phyloP scores from a whole-genome alignment of 2,888 invertebrate genomes.

The Megastigmus dorsalis region DNA sequence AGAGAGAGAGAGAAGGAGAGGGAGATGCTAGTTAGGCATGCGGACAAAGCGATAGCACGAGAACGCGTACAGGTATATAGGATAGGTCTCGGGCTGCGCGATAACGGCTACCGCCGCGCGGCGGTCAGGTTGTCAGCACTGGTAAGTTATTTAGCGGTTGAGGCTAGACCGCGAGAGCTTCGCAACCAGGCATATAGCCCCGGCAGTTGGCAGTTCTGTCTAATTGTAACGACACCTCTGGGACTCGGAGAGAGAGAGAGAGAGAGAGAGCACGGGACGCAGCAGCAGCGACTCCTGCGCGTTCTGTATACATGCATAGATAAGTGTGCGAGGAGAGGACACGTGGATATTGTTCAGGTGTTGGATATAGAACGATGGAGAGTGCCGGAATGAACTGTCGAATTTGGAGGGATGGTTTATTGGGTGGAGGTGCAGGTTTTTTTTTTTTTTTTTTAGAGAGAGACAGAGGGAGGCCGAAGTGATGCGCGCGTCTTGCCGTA shows the following conservation, averaged over 20 bases:
- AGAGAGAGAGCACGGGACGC: too few relatives aligned
- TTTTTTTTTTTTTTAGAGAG: too few relatives aligned
- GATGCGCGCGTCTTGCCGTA: constrained; percentile 35
- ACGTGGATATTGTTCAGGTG: too few relatives aligned
- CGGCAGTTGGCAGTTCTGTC: constrained; percentile 70
- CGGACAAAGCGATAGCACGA: constrained; percentile 48
- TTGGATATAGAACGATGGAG: too few relatives aligned
- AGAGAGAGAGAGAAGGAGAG: constrained; percentile 14
- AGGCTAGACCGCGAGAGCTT: constrained; percentile 58
- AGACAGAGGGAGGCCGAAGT: not conserved
- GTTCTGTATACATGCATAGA: not conserved
- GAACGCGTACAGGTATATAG: not conserved
- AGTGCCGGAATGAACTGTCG: too few relatives aligned
- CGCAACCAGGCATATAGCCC: not conserved
- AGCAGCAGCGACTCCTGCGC: too few relatives aligned
- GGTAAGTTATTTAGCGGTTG: constrained; percentile 72
- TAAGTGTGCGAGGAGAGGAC: not conserved
- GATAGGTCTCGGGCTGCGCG: too few relatives aligned
- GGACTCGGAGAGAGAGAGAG: constrained; percentile 57
- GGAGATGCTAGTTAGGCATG: constrained; percentile 54
- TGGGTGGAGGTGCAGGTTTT: too few relatives aligned
- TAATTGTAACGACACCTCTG: constrained; percentile 74
- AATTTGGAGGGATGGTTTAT: too few relatives aligned
- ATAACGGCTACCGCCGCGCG: constrained; percentile 53
- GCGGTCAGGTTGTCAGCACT: constrained; percentile 72